phyloP scores from a whole-genome alignment of 2,888 invertebrate species.

The Coelinius sp. region DNA sequence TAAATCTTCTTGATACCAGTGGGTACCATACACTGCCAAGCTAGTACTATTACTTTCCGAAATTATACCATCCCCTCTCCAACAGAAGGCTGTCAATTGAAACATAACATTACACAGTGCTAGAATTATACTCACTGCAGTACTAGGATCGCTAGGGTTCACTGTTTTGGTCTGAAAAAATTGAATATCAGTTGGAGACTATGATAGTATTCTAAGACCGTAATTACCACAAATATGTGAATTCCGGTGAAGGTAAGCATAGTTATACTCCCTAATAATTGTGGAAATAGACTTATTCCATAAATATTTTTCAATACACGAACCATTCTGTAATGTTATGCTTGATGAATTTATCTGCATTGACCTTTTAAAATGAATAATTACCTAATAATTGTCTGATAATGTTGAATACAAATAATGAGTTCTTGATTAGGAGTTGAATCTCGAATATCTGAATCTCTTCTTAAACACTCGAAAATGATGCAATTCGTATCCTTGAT shows the following conservation, averaged over 20 bases:
- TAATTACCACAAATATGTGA: not conserved
- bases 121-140: not conserved
- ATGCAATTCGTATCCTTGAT: not conserved
- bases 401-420: conserved; percentile 3
- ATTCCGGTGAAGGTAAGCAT: not conserved
- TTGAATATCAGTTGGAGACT: not conserved
- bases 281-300: not conserved
- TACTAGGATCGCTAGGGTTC: not conserved
- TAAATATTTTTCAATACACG: not conserved
- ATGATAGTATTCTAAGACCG: not conserved
- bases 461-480: not conserved
- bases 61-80: not conserved
- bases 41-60: not conserved
- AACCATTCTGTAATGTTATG: not conserved
- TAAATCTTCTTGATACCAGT: not conserved
- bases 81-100: not conserved
- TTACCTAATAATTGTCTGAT: not conserved
- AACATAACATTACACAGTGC: not conserved
- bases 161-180: not conserved
- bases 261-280: not conserved
- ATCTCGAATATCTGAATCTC: not conserved
- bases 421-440: not conserved
- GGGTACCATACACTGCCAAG: not conserved
- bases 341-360: not conserved
- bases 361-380: not conserved